phyloP scores from a whole-genome alignment of 2,797 vertebrate genomes.

The Nannoperca australis region DNA sequence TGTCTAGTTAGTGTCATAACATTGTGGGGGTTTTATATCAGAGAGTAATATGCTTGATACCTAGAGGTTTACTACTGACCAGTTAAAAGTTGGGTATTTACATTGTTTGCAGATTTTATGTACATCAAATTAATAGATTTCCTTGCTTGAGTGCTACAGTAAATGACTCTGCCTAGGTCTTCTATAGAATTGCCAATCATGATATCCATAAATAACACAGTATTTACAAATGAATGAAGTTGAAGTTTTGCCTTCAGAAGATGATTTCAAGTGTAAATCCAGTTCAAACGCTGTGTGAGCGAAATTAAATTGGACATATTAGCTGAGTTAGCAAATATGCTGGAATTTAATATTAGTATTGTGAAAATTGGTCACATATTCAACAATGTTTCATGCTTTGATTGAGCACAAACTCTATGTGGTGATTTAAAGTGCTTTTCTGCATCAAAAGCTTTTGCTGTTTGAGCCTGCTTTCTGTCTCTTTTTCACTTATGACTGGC shows the following conservation, averaged over 20 bases:
- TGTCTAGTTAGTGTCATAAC: conserved; percentile 6
- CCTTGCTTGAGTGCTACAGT: conserved; percentile 14
- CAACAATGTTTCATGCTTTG: conserved; percentile 38
- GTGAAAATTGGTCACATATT: conserved; percentile 51
- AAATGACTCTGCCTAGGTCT: conserved; percentile 11
- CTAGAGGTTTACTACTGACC: conserved; percentile 10
- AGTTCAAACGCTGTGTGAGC: conserved; percentile 61
- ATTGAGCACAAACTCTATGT: conserved; percentile 43
- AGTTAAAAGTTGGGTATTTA: neutral
- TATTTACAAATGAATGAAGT: conserved; percentile 58
- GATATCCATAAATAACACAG: conserved; percentile 48
- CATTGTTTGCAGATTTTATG: conserved; percentile 25
- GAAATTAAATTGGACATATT: conserved; percentile 67
- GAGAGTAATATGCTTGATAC: neutral
- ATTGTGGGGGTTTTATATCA: neutral
- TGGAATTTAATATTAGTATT: conserved; percentile 51
- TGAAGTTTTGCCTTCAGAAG: conserved; percentile 49
- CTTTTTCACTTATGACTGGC: conserved; percentile 59
- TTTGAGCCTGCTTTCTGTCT: conserved; percentile 60
- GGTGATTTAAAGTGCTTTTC: conserved; percentile 63
- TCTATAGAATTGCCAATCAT: conserved; percentile 32
- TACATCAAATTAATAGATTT: conserved; percentile 3
- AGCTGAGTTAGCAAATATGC: conserved; percentile 65
- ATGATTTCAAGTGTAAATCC: conserved; percentile 59
- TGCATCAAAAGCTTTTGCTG: conserved; percentile 52